Conservation (phyloP, 2,888 invertebrate genomes). For the Lasioglossum vierecki region DNA sequence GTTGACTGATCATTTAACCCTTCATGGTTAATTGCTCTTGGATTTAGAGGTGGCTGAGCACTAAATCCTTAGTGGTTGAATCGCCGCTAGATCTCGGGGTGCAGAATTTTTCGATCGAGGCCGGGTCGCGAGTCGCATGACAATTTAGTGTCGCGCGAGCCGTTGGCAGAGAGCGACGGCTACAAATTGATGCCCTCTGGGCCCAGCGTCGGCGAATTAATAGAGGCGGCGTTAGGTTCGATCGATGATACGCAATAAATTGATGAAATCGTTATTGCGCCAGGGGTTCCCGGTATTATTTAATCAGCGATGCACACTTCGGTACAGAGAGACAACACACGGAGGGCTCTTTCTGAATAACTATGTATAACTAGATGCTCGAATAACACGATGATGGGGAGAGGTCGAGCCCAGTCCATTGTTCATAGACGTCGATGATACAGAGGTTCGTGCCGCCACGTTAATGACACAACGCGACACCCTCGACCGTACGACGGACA, state of each 20-base stretch:
- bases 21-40: too few relatives aligned
- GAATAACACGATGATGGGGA: conserved; percentile 44
- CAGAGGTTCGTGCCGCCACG: conserved; percentile 45
- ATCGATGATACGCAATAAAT: conserved; percentile 71
- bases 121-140: conserved; percentile 43
- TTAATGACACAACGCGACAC: conserved; percentile 48
- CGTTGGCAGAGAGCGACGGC: conserved; percentile 67
- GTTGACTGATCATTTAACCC: too few relatives aligned
- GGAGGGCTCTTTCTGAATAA: conserved; percentile 51
- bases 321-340: conserved; percentile 38
- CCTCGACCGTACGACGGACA: not conserved
- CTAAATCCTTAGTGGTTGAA: too few relatives aligned
- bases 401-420: conserved; percentile 38
- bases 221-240: conserved; percentile 65
- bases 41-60: too few relatives aligned
- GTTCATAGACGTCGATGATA: conserved; percentile 57
- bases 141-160: conserved; percentile 62
- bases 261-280: conserved; percentile 71
- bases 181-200: conserved; percentile 72
- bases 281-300: conserved; percentile 58
- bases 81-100: too few relatives aligned
- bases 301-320: conserved; percentile 61
- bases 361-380: conserved; percentile 58
- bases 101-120: not conserved
- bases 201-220: conserved; percentile 70